Percentiles rank a stretch among this genome's conserved stretches.
Conservation (phyloP, 2,113 vertebrate species). For the Symphodus melops region DNA sequence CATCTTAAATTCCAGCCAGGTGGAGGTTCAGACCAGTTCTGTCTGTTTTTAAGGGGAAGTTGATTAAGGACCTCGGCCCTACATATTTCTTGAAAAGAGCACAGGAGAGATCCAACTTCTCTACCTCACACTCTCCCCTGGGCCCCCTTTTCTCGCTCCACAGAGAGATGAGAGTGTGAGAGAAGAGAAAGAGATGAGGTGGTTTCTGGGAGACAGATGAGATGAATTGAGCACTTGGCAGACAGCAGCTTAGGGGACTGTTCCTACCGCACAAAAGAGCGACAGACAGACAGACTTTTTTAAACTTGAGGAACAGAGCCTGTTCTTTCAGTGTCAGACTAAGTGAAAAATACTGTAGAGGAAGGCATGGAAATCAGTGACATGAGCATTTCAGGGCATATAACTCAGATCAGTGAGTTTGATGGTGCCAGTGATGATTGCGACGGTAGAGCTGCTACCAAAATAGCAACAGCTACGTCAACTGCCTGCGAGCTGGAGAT, state of each 20-base stretch:
- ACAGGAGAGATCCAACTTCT: constrained; percentile 21
- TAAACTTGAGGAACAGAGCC: constrained; percentile 48
- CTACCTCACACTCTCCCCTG: constrained; percentile 26
- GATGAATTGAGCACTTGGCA: constrained; percentile 56
- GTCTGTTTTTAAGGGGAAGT: constrained; percentile 21
- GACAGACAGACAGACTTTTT: constrained; percentile 4
- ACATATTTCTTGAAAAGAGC: constrained; percentile 38
- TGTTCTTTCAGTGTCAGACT: constrained; percentile 26
- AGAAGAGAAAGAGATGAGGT: constrained; percentile 48
- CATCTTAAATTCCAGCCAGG: constrained; percentile 38
- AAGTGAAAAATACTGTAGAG: constrained; percentile 24
- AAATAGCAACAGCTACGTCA: constrained; percentile 5
- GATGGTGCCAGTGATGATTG: neutral
- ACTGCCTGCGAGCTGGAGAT: neutral
- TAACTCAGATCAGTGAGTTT: constrained; percentile 15
- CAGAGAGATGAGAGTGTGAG: constrained; percentile 41
- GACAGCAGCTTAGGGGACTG: constrained; percentile 52
- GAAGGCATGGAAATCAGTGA: constrained; percentile 19
- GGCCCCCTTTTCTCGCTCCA: constrained; percentile 32
- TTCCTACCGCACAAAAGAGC: constrained; percentile 22
- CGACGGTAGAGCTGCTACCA: neutral
- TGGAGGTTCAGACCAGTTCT: constrained; percentile 17
- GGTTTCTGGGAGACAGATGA: constrained; percentile 44
- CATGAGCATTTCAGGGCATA: constrained; percentile 7
- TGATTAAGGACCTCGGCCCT: constrained; percentile 42